phyloP scores from a whole-genome alignment of 2,113 vertebrate species.

The Python bivittatus region DNA sequence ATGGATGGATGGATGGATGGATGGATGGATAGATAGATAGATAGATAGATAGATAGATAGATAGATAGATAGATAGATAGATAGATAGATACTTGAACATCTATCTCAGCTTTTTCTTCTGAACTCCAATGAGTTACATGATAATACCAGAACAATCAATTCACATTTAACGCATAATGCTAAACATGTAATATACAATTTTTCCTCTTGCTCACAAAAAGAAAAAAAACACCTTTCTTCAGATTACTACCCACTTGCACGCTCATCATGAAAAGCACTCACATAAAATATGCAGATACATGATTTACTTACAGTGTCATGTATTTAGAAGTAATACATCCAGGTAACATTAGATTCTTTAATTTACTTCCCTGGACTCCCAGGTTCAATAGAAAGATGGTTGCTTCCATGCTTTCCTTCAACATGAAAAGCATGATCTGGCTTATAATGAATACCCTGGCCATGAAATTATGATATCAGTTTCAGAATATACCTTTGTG shows the following conservation, averaged over 20 bases:
- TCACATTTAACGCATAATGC: not conserved
- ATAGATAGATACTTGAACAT: not conserved
- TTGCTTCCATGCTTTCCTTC: not conserved
- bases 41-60: not conserved
- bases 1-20: not conserved
- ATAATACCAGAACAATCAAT: not conserved
- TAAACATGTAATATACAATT: not conserved
- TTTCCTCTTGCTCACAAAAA: not conserved
- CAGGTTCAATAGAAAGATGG: not conserved
- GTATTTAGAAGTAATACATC: not conserved
- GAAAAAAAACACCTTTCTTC: not conserved
- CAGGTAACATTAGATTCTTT: not conserved
- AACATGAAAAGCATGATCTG: not conserved
- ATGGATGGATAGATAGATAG: no score
- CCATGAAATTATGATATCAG: constrained; percentile 1
- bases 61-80: not conserved
- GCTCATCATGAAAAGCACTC: not conserved
- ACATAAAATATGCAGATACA: not conserved
- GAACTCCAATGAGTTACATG: not conserved
- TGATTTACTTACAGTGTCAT: not conserved
- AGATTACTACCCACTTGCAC: not conserved
- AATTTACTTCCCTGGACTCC: not conserved
- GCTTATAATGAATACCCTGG: not conserved
- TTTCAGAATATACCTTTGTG: constrained; percentile 1
- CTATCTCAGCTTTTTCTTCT: not conserved